Evolutionary conservation across 1,140 invertebrate species (phyloP).

Genomic region (Zophobas atratus): DNA sequence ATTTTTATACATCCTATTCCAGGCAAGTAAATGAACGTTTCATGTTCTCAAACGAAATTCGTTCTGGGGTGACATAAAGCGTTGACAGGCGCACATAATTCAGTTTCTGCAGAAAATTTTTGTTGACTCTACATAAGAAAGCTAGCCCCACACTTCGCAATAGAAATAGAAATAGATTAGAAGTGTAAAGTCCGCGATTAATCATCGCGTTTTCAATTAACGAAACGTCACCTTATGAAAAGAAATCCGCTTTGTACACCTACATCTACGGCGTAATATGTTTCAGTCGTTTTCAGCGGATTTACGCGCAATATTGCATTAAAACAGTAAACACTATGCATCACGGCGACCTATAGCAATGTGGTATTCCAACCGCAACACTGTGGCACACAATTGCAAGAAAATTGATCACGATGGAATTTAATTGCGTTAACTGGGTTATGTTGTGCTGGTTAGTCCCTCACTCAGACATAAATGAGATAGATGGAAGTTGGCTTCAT

Average conservation of each 20-base stretch:
- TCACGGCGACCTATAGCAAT: conserved; percentile 16
- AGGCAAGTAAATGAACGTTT: no score
- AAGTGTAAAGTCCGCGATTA: not conserved
- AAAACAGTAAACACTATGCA: conserved; percentile 25
- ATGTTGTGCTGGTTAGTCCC: conserved; percentile 3
- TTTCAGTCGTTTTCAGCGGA: no score
- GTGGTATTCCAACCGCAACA: conserved; percentile 28
- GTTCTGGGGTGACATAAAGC: no score
- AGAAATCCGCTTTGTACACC: not conserved
- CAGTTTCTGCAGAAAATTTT: no score
- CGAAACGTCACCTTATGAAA: no score
- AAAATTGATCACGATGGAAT: conserved; percentile 39
- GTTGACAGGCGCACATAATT: no score
- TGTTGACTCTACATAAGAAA: no score
- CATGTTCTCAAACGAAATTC: no score
- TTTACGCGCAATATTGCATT: not conserved
- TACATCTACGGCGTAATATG: not conserved
- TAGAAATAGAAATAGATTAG: no score
- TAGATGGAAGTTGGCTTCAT: conserved; percentile 21
- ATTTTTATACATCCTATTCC: no score
- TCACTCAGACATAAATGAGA: conserved; percentile 10
- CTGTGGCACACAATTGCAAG: conserved; percentile 35
- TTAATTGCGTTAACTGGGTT: conserved; percentile 36
- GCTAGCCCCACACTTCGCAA: no score
- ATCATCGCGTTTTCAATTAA: not conserved